A percentile compares a stretch with the other conserved stretches of the same genome.
Conservation (phyloP, 2,888 invertebrate species). For the Ophioninae sp. region DNA sequence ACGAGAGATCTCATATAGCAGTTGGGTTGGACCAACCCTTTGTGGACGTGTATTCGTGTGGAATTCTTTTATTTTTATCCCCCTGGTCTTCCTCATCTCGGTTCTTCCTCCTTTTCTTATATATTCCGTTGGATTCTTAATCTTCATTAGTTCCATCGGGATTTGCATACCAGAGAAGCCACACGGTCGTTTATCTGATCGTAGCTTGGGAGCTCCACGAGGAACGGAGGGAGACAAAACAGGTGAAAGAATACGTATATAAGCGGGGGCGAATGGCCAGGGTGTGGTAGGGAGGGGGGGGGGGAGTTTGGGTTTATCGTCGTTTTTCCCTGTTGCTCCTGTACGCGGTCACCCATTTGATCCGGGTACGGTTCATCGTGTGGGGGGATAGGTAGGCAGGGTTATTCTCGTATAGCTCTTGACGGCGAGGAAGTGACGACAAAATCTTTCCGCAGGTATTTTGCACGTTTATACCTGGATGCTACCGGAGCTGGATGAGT, state of each 20-base stretch:
- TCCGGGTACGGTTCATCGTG: slow-evolving; percentile 12
- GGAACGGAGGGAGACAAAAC: slow-evolving; percentile 67
- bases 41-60: slow-evolving; percentile 25
- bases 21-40: slow-evolving; percentile 35
- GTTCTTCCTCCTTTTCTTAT: slow-evolving; percentile 7
- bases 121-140: slow-evolving; percentile 70
- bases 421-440: slow-evolving; percentile 45
- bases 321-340: slow-evolving; percentile 30
- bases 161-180: slow-evolving; percentile 78
- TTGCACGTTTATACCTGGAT: slow-evolving; percentile 46
- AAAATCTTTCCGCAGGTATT: slow-evolving; percentile 21
- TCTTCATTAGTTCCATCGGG: slow-evolving; percentile 79
- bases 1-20: slow-evolving; percentile 9
- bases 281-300: background rate
- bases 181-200: slow-evolving; percentile 78
- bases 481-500: slow-evolving; percentile 30
- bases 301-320: slow-evolving; percentile 12
- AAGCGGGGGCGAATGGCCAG: background rate
- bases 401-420: slow-evolving; percentile 22
- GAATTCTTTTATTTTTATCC: slow-evolving; percentile 26
- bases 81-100: slow-evolving; percentile 18
- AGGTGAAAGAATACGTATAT: slow-evolving; percentile 69
- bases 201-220: slow-evolving; percentile 60
- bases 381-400: background rate
- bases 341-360: slow-evolving; percentile 26